Percentiles rank a stretch among this genome's conserved stretches.
phyloP scores from a whole-genome alignment of 2,888 invertebrate species.

The Orthosia gothica region DNA sequence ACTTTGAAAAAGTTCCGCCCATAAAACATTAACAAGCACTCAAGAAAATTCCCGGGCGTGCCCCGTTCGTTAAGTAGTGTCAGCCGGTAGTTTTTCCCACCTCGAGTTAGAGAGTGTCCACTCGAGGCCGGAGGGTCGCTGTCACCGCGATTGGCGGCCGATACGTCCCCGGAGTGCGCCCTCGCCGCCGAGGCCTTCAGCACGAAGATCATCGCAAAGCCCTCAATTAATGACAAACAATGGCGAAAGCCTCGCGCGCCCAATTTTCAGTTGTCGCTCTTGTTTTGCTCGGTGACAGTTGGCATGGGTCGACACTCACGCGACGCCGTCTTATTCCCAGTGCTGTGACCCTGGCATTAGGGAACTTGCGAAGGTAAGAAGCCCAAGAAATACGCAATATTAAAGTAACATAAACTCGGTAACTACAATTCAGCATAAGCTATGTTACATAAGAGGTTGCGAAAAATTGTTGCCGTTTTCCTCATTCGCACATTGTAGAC shows the following conservation, averaged over 20 bases:
- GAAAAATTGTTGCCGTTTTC: neutral
- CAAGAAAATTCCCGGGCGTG: constrained; percentile 90
- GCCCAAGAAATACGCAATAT: constrained; percentile 34
- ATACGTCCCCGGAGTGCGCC: constrained; percentile 89
- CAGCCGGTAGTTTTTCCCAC: constrained; percentile 91
- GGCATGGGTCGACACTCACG: constrained; percentile 84
- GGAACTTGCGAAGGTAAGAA: constrained; percentile 39
- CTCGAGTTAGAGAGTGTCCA: constrained; percentile 83
- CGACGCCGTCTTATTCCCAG: constrained; percentile 78
- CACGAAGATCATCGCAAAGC: constrained; percentile 89
- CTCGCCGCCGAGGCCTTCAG: constrained; percentile 80
- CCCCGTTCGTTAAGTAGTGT: constrained; percentile 90
- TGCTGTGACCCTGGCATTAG: constrained; percentile 57
- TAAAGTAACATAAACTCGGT: constrained; percentile 27
- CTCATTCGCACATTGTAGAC: constrained; percentile 8
- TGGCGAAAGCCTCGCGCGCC: constrained; percentile 80
- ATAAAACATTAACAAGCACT: constrained; percentile 92
- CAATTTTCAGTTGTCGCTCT: constrained; percentile 89
- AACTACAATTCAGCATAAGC: constrained; percentile 6
- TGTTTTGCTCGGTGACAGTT: constrained; percentile 88
- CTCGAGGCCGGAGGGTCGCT: constrained; percentile 85
- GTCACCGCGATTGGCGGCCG: constrained; percentile 90
- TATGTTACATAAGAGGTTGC: constrained; percentile 24
- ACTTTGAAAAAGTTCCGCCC: constrained; percentile 90
- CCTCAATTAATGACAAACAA: constrained; percentile 90